phyloP scores from a whole-genome alignment of 2,888 invertebrate species.

The Caenorhabditis sp. region DNA sequence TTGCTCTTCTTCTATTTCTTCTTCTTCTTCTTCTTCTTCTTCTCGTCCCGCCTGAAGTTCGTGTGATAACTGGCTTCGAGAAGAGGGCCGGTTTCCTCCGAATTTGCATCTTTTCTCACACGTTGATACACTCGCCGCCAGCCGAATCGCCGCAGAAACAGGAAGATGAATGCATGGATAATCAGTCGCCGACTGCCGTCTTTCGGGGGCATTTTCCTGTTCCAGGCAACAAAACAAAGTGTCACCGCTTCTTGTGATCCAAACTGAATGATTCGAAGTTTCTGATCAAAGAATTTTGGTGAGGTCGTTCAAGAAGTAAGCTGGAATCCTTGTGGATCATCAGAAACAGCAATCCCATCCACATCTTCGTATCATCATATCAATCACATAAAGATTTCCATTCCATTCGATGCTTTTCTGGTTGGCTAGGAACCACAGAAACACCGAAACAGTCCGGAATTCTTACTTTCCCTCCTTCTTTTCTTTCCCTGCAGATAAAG shows the following conservation, averaged over 20 bases:
- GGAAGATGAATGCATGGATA: conserved; percentile 35
- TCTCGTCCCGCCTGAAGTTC: background rate
- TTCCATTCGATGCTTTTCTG: background rate
- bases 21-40: background rate
- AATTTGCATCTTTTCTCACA: conserved; percentile 7
- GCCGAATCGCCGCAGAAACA: conserved; percentile 24
- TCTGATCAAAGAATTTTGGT: too few relatives aligned
- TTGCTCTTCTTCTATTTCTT: background rate
- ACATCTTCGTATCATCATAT: too few relatives aligned
- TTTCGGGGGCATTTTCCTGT: conserved; percentile 26
- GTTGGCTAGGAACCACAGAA: conserved; percentile 17
- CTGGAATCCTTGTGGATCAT: too few relatives aligned
- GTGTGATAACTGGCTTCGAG: conserved; percentile 27
- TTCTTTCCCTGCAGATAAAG: background rate
- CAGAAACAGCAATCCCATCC: too few relatives aligned
- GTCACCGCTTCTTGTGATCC: conserved; percentile 1
- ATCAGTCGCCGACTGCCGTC: conserved; percentile 6
- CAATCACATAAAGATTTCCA: background rate
- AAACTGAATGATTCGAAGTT: background rate
- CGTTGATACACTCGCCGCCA: conserved; percentile 42
- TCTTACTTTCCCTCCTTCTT: background rate
- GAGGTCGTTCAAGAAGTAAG: too few relatives aligned
- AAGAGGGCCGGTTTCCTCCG: background rate
- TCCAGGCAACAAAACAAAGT: conserved; percentile 36
- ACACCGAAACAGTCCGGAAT: background rate